These are phyloP conservation scores for Bombus waltoni DNA, from an alignment of 1,140 invertebrate species.

Conservation along the genomic window DNA sequence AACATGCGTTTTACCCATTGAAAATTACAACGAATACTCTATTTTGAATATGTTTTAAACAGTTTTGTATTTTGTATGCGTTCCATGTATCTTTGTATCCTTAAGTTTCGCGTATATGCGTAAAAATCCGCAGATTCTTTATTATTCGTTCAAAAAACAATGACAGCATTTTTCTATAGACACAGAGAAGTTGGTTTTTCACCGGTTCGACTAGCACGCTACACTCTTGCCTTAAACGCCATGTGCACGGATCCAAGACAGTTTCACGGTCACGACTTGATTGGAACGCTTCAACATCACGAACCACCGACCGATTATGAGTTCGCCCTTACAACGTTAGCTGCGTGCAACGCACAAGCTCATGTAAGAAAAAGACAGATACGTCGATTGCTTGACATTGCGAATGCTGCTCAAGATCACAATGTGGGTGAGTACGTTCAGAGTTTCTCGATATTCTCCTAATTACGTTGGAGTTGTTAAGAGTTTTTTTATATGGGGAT, in stretches of 20 bases:
- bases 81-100: too few relatives aligned
- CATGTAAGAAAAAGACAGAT: slow-evolving; percentile 91
- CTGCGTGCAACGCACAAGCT: slow-evolving; percentile 90
- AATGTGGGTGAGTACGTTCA: slow-evolving; percentile 85
- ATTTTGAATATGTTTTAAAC: too few relatives aligned
- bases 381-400: slow-evolving; percentile 89
- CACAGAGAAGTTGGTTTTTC: slow-evolving; percentile 89
- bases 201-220: slow-evolving; percentile 88
- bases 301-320: slow-evolving; percentile 87
- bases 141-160: background rate
- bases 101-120: too few relatives aligned
- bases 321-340: slow-evolving; percentile 86
- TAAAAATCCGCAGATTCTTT: too few relatives aligned
- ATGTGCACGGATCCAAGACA: slow-evolving; percentile 91
- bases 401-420: slow-evolving; percentile 89
- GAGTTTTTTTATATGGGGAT: too few relatives aligned
- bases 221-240: slow-evolving; percentile 89
- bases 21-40: too few relatives aligned
- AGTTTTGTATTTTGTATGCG: too few relatives aligned
- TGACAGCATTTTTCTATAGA: slow-evolving; percentile 72
- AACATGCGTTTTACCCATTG: too few relatives aligned
- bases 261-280: slow-evolving; percentile 91
- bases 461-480: background rate
- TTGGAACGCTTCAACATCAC: slow-evolving; percentile 88
- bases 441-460: background rate